phyloP scores from a whole-genome alignment of 2,113 vertebrate genomes.

The Catharus fuscescens region DNA sequence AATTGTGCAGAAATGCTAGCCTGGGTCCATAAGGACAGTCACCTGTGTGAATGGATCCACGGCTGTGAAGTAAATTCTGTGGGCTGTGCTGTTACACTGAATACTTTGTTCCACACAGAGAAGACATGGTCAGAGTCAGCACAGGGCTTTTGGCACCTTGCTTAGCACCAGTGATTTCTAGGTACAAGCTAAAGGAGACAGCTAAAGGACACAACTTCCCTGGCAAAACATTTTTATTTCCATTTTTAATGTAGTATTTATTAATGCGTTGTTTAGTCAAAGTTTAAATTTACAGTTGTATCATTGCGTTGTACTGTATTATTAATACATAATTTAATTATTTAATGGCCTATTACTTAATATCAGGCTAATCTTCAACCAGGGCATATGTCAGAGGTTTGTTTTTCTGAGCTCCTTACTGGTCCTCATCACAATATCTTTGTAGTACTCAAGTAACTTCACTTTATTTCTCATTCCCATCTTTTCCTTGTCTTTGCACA shows the following conservation, averaged over 20 bases:
- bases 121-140: background rate
- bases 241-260: background rate
- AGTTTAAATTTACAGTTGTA: background rate
- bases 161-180: background rate
- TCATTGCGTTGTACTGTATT: background rate
- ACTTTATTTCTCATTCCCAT: background rate
- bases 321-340: background rate
- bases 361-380: background rate
- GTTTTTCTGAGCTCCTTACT: background rate
- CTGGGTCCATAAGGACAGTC: background rate
- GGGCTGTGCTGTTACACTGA: background rate
- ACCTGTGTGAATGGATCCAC: background rate
- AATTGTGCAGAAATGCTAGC: background rate
- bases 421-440: background rate
- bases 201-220: background rate
- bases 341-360: background rate
- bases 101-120: background rate
- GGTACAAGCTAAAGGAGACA: rapidly evolving
- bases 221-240: background rate
- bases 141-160: background rate
- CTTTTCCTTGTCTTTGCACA: background rate
- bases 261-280: background rate
- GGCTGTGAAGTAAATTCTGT: background rate
- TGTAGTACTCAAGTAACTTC: background rate
- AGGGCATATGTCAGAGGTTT: background rate